Conservation (phyloP, 1,140 invertebrate genomes). For the Teleogryllus occipitalis region DNA sequence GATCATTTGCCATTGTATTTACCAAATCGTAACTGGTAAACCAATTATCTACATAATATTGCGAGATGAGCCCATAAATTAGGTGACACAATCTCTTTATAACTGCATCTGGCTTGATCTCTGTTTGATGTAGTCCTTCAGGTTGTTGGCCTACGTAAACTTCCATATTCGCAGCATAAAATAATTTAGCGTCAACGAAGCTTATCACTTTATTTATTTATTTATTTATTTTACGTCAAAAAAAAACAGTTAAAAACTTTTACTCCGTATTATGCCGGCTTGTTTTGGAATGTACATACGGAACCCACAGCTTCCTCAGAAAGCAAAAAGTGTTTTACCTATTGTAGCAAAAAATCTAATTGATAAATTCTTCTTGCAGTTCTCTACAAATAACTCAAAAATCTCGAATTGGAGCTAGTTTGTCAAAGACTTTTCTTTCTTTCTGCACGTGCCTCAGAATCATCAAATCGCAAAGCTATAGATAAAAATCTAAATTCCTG, state of each 20-base stretch:
- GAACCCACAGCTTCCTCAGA: no score
- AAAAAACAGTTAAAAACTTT: no score
- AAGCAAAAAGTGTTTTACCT: no score
- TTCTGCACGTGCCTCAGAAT: not conserved
- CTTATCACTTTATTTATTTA: no score
- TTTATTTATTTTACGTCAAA: no score
- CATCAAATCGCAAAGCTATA: no score
- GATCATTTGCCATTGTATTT: not conserved
- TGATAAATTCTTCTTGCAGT: not conserved
- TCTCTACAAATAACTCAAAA: not conserved
- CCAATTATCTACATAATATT: not conserved
- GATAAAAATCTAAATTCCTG: no score
- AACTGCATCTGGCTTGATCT: not conserved
- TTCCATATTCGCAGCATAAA: constrained; percentile 2
- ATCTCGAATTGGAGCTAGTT: no score
- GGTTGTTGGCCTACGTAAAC: not conserved
- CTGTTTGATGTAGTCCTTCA: not conserved
- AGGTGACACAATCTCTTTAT: not conserved
- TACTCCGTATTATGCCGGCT: not conserved
- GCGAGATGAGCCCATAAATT: not conserved
- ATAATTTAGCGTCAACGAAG: not conserved
- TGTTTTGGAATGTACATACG: not conserved
- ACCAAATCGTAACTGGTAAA: not conserved
- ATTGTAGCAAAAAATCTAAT: not conserved
- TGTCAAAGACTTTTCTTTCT: no score